Conservation (phyloP, 1,140 invertebrate species). For the Diabrotica virgifera region DNA sequence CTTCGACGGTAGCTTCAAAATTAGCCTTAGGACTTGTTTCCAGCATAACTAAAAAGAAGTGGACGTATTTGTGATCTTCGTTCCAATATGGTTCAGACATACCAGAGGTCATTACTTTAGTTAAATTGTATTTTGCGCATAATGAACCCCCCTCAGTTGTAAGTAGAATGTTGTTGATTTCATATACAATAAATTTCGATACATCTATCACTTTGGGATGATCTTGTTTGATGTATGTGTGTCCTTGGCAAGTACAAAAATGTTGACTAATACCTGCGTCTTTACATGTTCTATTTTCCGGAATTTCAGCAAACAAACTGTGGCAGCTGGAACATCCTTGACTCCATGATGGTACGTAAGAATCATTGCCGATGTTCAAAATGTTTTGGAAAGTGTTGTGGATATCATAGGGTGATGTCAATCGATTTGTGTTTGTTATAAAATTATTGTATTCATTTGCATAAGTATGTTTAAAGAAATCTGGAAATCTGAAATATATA, state of each 20-base stretch:
- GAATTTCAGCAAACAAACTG: constrained; percentile 65
- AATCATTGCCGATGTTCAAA: constrained; percentile 47
- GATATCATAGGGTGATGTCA: constrained; percentile 73
- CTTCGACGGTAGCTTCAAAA: constrained; percentile 59
- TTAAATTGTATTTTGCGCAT: constrained; percentile 10
- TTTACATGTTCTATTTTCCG: constrained; percentile 63
- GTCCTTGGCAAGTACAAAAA: constrained; percentile 73
- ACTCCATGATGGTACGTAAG: constrained; percentile 46
- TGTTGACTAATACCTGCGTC: constrained; percentile 68
- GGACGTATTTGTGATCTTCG: constrained; percentile 6
- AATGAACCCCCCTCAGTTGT: neutral
- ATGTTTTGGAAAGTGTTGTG: constrained; percentile 60
- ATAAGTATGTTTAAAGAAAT: constrained; percentile 59
- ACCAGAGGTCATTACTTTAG: constrained; percentile 33
- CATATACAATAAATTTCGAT: constrained; percentile 50
- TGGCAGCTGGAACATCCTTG: constrained; percentile 62
- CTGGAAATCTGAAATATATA: constrained; percentile 68
- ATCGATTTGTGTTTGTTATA: constrained; percentile 58
- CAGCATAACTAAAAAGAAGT: constrained; percentile 48
- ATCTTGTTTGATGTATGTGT: constrained; percentile 47
- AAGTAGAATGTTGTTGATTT: constrained; percentile 42
- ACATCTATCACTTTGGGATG: constrained; percentile 49
- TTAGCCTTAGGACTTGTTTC: constrained; percentile 55
- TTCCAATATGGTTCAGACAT: constrained; percentile 10
- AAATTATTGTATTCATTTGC: constrained; percentile 59